Percentiles rank a stretch among this genome's conserved stretches.
Conservation (phyloP, 1,140 invertebrate species). For the Mercenaria mercenaria region DNA sequence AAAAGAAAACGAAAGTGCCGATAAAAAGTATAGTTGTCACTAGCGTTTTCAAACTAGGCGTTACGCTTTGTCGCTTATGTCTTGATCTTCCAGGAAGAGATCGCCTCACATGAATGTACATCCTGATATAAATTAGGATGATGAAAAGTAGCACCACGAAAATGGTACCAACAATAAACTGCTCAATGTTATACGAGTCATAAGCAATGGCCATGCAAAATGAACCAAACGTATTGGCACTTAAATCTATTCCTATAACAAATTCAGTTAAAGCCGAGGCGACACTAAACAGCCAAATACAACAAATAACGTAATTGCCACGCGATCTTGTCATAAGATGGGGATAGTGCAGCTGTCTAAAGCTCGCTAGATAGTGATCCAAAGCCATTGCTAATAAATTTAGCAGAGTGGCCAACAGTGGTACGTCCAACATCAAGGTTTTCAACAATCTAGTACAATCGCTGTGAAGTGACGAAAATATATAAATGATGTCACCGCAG, state of each 20-base stretch:
- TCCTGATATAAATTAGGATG: constrained; percentile 68
- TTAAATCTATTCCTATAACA: constrained; percentile 66
- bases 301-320: constrained; percentile 90
- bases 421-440: constrained; percentile 31
- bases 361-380: constrained; percentile 94
- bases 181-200: constrained; percentile 75
- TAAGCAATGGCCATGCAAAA: constrained; percentile 84
- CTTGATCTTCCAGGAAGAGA: background rate
- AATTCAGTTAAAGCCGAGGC: constrained; percentile 86
- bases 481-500: background rate
- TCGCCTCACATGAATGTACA: constrained; percentile 29
- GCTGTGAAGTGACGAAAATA: background rate
- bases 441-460: background rate
- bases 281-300: constrained; percentile 88
- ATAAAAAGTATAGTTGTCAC: constrained; percentile 90
- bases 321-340: constrained; percentile 88
- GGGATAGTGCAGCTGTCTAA: constrained; percentile 93
- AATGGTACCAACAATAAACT: constrained; percentile 82
- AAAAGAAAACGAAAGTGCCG: constrained; percentile 89
- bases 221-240: background rate
- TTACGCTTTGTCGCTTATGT: background rate
- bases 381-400: constrained; percentile 90
- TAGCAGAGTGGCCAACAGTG: constrained; percentile 87
- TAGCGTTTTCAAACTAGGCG: constrained; percentile 89
- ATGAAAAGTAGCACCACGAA: constrained; percentile 84